A percentile compares a stretch with the other conserved stretches of the same genome.
Evolutionary conservation across 2,888 invertebrate genomes (phyloP).

Genomic region (Apamea epomidion): DNA sequence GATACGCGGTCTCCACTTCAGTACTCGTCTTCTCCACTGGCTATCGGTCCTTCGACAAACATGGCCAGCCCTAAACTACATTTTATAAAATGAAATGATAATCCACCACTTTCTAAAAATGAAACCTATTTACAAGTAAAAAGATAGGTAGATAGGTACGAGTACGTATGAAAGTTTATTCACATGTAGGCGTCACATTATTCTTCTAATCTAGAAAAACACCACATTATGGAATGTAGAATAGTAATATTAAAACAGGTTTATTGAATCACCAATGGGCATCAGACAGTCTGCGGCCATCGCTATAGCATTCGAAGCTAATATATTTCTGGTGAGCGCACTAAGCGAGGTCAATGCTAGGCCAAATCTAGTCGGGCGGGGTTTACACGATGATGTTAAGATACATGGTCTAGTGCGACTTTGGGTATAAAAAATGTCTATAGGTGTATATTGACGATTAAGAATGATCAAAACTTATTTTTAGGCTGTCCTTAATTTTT

Average conservation of each 20-base stretch:
- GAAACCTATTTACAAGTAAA: background rate
- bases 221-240: slow-evolving; percentile 19
- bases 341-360: slow-evolving; percentile 51
- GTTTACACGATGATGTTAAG: slow-evolving; percentile 23
- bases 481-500: background rate
- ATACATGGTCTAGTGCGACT: background rate
- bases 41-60: no score
- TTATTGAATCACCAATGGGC: slow-evolving; percentile 43
- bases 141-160: background rate
- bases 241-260: slow-evolving; percentile 44
- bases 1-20: no score
- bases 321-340: slow-evolving; percentile 29
- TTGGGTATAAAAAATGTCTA: background rate
- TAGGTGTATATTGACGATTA: background rate
- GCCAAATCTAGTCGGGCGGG: slow-evolving; percentile 43
- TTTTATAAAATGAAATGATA: background rate
- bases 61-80: no score
- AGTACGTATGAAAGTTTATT: background rate
- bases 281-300: slow-evolving; percentile 23
- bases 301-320: slow-evolving; percentile 21
- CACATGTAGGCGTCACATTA: slow-evolving; percentile 16
- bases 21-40: no score
- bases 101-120: no score
- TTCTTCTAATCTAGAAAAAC: slow-evolving; percentile 14
- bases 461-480: background rate